phyloP scores from a whole-genome alignment of 2,797 vertebrate species.

The Halcyon smyrnensis region DNA sequence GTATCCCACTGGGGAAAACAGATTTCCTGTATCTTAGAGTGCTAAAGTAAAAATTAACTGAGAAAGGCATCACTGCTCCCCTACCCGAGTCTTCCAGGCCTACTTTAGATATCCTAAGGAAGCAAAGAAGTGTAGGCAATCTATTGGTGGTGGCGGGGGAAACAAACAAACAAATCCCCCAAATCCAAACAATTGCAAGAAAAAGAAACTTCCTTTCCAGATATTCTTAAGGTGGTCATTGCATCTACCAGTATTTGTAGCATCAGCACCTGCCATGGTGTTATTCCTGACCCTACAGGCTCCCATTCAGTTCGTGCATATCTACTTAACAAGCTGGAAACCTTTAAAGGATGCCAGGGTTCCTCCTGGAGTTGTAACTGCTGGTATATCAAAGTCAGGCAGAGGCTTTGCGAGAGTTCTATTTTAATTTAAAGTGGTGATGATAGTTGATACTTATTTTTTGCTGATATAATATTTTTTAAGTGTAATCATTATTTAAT shows the following conservation, averaged over 20 bases:
- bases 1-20: background rate
- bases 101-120: background rate
- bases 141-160: background rate
- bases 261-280: background rate
- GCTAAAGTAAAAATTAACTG: background rate
- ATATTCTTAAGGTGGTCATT: background rate
- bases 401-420: background rate
- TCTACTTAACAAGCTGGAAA: background rate
- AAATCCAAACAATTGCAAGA: background rate
- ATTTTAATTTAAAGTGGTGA: background rate
- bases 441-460: background rate
- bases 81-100: background rate
- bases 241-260: background rate
- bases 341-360: background rate
- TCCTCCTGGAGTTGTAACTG: background rate
- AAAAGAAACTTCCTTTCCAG: background rate
- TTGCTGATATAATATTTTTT: background rate
- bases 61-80: background rate
- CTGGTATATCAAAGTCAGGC: background rate
- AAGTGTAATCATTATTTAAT: background rate
- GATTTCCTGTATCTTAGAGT: background rate
- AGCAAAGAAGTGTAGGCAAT: background rate
- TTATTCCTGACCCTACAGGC: background rate
- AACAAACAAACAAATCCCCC: background rate
- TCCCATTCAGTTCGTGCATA: background rate